Conservation (phyloP, 2,113 vertebrate genomes). For the Mesoclemmys tuberculata region DNA sequence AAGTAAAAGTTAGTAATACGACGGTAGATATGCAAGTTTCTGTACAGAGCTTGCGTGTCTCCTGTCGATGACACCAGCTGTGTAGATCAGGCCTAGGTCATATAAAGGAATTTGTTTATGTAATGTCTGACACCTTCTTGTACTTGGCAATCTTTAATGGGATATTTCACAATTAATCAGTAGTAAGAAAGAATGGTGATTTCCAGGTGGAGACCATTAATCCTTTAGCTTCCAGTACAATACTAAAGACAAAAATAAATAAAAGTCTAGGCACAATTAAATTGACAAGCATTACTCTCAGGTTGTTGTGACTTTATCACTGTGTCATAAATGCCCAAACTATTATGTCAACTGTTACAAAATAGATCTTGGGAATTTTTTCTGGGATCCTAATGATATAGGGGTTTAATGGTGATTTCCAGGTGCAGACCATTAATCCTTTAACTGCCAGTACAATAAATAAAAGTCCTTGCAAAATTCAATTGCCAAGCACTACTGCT, state of each 20-base stretch:
- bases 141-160: not conserved
- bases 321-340: not conserved
- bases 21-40: no score
- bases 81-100: not conserved
- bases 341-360: not conserved
- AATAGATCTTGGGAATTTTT: not conserved
- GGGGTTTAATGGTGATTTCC: not conserved
- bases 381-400: not conserved
- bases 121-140: conserved; percentile 16
- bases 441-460: not conserved
- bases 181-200: conserved; percentile 1
- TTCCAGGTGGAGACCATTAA: not conserved
- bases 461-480: not conserved
- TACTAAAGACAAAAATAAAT: not conserved
- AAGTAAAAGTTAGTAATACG: no score
- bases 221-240: not conserved
- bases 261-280: not conserved
- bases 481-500: accelerated
- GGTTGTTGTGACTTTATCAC: not conserved
- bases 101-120: not conserved
- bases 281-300: not conserved
- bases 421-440: not conserved
- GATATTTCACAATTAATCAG: not conserved
- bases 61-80: no score
- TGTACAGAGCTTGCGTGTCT: no score